Evolutionary conservation across 2,888 invertebrate genomes (phyloP).

Genomic region (Heteromyza rotundicornis): DNA sequence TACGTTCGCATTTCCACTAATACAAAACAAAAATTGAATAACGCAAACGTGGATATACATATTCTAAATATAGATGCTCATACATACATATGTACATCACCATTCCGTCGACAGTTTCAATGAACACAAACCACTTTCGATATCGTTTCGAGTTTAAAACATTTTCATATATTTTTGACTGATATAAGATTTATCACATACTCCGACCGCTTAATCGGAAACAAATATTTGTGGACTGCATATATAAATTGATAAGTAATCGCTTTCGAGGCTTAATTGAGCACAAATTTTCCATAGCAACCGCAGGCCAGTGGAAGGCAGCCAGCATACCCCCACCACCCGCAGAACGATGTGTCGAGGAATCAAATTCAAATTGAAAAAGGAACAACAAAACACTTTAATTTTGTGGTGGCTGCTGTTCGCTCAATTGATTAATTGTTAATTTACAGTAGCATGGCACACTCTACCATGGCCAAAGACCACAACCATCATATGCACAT

Average conservation of each 20-base stretch:
- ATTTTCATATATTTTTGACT: background rate
- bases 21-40: no score
- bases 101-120: background rate
- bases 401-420: background rate
- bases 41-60: background rate
- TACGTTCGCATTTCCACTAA: no score
- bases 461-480: no score
- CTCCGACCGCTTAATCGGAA: background rate
- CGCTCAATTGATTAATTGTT: conserved; percentile 2
- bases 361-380: no score
- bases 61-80: background rate
- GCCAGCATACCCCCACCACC: conserved; percentile 6
- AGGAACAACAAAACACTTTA: background rate
- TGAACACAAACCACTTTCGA: no score
- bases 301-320: background rate
- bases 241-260: conserved; percentile 8
- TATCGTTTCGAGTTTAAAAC: background rate
- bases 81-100: background rate
- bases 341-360: no score
- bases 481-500: no score
- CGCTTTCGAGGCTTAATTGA: background rate
- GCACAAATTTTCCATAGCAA: conserved; percentile 7
- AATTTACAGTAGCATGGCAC: background rate
- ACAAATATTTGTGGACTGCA: background rate
- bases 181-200: conserved; percentile 13